Evolutionary conservation across 1,140 invertebrate genomes (phyloP).

Genomic region (Lordiphosa collinella): DNA sequence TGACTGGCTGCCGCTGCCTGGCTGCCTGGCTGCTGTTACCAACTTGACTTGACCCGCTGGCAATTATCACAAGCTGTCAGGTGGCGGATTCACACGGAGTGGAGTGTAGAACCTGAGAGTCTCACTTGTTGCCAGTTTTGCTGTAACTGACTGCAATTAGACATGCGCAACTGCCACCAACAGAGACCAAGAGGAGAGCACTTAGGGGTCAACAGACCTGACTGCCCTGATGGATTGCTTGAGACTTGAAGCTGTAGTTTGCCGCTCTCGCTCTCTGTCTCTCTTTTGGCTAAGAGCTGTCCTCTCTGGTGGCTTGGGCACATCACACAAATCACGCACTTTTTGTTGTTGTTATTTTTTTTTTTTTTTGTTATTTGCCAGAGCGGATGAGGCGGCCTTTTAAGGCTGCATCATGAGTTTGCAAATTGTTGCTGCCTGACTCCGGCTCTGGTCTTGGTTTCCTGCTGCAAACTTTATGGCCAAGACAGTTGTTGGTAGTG

Average conservation of each 20-base stretch:
- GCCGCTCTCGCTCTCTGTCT: slow-evolving; percentile 5
- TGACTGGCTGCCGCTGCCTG: slow-evolving; percentile 1
- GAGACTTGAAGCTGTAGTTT: slow-evolving; percentile 30
- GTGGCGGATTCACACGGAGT: slow-evolving; percentile 66
- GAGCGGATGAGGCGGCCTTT: slow-evolving; percentile 70
- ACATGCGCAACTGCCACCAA: slow-evolving; percentile 58
- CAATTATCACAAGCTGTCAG: slow-evolving; percentile 64
- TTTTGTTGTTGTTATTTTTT: slow-evolving; percentile 26
- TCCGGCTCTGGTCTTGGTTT: slow-evolving; percentile 47
- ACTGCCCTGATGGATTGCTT: slow-evolving; percentile 69
- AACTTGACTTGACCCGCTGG: slow-evolving; percentile 55
- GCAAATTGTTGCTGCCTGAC: slow-evolving; percentile 64
- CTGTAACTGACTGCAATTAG: slow-evolving; percentile 62
- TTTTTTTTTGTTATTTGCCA: slow-evolving; percentile 47
- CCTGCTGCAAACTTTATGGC: slow-evolving; percentile 71
- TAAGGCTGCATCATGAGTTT: slow-evolving; percentile 76
- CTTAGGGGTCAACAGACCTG: slow-evolving; percentile 67
- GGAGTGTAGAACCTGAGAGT: slow-evolving; percentile 45
- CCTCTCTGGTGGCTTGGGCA: slow-evolving; percentile 57
- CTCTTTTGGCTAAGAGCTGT: slow-evolving; percentile 4
- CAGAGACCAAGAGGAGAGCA: slow-evolving; percentile 29
- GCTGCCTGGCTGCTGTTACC: slow-evolving; percentile 7
- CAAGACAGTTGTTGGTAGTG: slow-evolving; percentile 21
- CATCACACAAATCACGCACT: slow-evolving; percentile 76
- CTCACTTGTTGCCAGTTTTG: slow-evolving; percentile 50